Conservation (phyloP, 2,797 vertebrate species). For the Gallinago solitaria region DNA sequence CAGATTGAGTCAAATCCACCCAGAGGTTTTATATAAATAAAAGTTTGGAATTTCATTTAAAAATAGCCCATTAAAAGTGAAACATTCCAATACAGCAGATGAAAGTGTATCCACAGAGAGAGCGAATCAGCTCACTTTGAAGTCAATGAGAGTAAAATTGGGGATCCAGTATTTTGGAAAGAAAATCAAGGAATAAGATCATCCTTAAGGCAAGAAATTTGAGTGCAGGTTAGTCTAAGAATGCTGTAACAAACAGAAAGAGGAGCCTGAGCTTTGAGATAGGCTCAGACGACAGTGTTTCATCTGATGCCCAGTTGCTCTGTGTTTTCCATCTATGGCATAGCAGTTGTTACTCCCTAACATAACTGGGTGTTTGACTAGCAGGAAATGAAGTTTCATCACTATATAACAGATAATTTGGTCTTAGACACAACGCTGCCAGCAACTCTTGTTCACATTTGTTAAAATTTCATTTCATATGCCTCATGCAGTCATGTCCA, state of each 20-base stretch:
- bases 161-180: neutral
- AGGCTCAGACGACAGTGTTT: neutral
- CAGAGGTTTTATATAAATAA: neutral
- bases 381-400: neutral
- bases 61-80: neutral
- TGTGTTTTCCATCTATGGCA: slow-evolving; percentile 10
- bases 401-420: neutral
- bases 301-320: neutral
- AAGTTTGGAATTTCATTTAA: neutral
- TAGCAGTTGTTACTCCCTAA: neutral
- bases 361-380: neutral
- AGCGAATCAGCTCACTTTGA: neutral
- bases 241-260: neutral
- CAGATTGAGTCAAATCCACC: neutral
- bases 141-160: neutral
- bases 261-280: neutral
- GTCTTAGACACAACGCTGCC: neutral
- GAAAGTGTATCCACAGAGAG: neutral
- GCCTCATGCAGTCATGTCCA: neutral
- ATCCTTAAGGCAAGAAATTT: neutral
- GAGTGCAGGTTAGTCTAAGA: neutral
- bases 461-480: neutral
- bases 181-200: neutral
- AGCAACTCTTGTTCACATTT: neutral
- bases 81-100: neutral